Base-by-base conservation (phyloP, 2,888 invertebrate species). In the Rambutsinella grinnellia region DNA sequence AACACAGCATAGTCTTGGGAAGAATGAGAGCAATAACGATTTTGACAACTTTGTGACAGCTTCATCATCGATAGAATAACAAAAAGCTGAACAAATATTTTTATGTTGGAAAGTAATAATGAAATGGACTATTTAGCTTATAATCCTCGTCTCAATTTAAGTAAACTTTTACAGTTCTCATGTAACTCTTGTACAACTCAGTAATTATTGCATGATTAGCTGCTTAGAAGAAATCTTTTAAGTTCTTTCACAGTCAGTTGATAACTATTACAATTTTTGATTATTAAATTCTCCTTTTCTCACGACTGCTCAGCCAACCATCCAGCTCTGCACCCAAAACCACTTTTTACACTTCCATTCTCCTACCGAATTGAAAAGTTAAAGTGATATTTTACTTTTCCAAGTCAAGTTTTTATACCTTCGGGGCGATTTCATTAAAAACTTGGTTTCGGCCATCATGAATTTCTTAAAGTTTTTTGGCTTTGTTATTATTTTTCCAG, bases 21-120 rank as follows among this genome's bases (percentile, higher is more conserved):
- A 36, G 13, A 36, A 36, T 36, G 36, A 36, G 36, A 36, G 53
- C 62, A 71, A 63, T 60, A 54, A 75, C 58, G 75, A 75, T 75
- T 75, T 75, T 75, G 75, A 75, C 75, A 75, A 68, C 57, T 75
- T 75, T 75, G 56, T 75, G 75, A 75, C 75, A 75, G 75, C 68
- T 62, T 36, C 27, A 74, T 57, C 57, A 57, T 54, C 57, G 13
- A 5, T 15, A 57, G 23, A 36, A 36, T 36, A 36, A 36, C 36
- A 36, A 36, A n/a, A n/a, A 27, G 8, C 26, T 10, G n/a, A n/a
- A n/a, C n/a, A n/a, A n/a, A n/a, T n/a, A n/a, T n/a, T 36, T 8
- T 36, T 8, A 36, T 36, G 36, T 13, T 36, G 36, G 36, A 8
- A 13, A 36, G 36, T 13, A 36, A 36, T 36, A 36, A 8, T 36